These are phyloP conservation scores for Phaonia tiefii DNA, from an alignment of 2,888 invertebrate species.

Conservation along the genomic window DNA sequence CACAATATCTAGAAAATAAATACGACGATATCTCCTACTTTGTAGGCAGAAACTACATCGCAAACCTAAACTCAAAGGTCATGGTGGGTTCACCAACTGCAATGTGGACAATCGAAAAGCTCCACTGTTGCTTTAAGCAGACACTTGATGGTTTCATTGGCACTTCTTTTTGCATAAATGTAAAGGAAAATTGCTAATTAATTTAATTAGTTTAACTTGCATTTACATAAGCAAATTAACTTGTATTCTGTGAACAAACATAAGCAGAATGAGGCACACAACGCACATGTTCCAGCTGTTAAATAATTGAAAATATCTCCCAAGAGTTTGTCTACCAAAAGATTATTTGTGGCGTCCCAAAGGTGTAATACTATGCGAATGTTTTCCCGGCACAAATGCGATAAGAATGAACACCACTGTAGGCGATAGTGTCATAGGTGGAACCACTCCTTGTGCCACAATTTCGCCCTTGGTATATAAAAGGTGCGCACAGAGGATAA, in stretches of 20 bases:
- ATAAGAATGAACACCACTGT: slow-evolving; percentile 50
- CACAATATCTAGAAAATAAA: too few relatives aligned
- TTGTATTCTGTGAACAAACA: neutral
- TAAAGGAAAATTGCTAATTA: too few relatives aligned
- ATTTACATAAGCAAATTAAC: slow-evolving; percentile 3
- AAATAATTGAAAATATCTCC: slow-evolving; percentile 49
- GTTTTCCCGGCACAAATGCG: slow-evolving; percentile 32
- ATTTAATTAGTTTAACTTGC: too few relatives aligned
- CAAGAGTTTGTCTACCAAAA: slow-evolving; percentile 52
- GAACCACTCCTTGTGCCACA: slow-evolving; percentile 1
- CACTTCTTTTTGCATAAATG: too few relatives aligned
- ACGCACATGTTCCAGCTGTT: neutral
- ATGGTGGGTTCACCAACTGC: neutral
- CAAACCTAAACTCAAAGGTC: neutral
- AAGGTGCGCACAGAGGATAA: slow-evolving; percentile 32
- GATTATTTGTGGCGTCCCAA: slow-evolving; percentile 56
- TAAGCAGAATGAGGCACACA: neutral
- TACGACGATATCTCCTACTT: too few relatives aligned
- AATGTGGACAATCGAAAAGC: too few relatives aligned
- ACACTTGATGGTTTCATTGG: too few relatives aligned
- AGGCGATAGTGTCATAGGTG: neutral
- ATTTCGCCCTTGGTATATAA: slow-evolving; percentile 36
- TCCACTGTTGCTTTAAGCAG: too few relatives aligned
- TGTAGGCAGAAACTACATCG: too few relatives aligned
- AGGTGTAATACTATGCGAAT: slow-evolving; percentile 56